These are phyloP conservation scores for Phyto melanocephala DNA, from an alignment of 2,888 invertebrate species.

Conservation along the genomic window DNA sequence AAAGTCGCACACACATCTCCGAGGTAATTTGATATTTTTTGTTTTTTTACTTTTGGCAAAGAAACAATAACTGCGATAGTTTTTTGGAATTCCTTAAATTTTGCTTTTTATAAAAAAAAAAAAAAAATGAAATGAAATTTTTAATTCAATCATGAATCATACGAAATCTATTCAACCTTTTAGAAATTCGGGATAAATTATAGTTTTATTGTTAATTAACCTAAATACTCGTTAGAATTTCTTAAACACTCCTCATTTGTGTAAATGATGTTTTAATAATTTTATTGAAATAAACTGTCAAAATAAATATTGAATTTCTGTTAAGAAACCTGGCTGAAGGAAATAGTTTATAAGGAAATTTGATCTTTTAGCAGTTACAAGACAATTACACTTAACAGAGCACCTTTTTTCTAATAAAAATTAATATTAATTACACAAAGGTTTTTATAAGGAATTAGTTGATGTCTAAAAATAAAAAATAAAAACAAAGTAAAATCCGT, in stretches of 20 bases:
- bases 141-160: conserved; percentile 23
- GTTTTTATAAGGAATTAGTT: background rate
- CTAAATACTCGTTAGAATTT: background rate
- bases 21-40: conserved; percentile 48
- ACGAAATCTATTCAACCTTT: background rate
- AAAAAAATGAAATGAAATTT: background rate
- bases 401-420: conserved; percentile 16
- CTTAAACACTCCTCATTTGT: background rate
- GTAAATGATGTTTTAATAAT: conserved; percentile 12
- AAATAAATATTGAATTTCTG: conserved; percentile 74
- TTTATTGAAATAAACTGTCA: conserved; percentile 67
- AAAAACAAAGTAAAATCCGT: background rate
- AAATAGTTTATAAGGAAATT: conserved; percentile 13
- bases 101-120: background rate
- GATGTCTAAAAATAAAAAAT: background rate
- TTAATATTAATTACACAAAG: background rate
- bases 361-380: conserved; percentile 27
- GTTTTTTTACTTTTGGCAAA: conserved; percentile 37
- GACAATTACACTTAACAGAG: background rate
- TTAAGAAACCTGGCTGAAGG: background rate
- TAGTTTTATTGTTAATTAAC: conserved; percentile 60
- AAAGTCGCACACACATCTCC: conserved; percentile 11
- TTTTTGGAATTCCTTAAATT: background rate
- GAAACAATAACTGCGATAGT: conserved; percentile 5
- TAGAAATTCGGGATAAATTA: conserved; percentile 31